Conservation (phyloP, 2,888 invertebrate genomes). For the Drosophila mercatorum region DNA sequence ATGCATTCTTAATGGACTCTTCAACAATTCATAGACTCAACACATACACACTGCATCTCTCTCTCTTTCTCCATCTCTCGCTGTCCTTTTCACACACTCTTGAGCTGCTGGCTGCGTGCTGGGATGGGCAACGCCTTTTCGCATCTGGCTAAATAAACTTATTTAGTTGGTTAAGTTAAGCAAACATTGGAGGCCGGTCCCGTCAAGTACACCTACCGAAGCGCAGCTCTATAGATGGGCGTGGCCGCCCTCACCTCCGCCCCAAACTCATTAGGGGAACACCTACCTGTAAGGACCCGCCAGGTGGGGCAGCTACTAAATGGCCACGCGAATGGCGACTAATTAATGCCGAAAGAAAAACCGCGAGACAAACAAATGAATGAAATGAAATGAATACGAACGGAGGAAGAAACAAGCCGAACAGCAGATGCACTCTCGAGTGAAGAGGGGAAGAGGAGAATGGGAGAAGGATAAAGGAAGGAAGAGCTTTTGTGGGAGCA, state of each 20-base stretch:
- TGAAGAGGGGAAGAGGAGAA: no score
- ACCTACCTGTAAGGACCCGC: conserved; percentile 52
- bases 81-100: neutral
- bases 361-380: conserved; percentile 64
- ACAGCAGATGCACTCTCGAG: conserved; percentile 25
- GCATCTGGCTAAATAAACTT: conserved; percentile 72
- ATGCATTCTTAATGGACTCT: conserved; percentile 15
- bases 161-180: conserved; percentile 69
- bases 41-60: neutral
- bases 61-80: neutral
- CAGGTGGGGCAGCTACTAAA: conserved; percentile 45
- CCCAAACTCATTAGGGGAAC: conserved; percentile 71
- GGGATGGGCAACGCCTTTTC: conserved; percentile 43
- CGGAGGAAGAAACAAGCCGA: neutral
- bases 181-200: conserved; percentile 68
- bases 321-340: conserved; percentile 70
- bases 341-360: conserved; percentile 69
- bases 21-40: conserved; percentile 29
- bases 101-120: neutral
- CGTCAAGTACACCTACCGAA: conserved; percentile 67
- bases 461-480: neutral
- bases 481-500: neutral
- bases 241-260: conserved; percentile 60
- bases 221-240: conserved; percentile 36
- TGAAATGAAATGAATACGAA: conserved; percentile 11